Evolutionary conservation across 2,797 vertebrate species (phyloP), one percentile per base, ranked within the genome.

Genomic region (Steatocranus sp.): DNA sequence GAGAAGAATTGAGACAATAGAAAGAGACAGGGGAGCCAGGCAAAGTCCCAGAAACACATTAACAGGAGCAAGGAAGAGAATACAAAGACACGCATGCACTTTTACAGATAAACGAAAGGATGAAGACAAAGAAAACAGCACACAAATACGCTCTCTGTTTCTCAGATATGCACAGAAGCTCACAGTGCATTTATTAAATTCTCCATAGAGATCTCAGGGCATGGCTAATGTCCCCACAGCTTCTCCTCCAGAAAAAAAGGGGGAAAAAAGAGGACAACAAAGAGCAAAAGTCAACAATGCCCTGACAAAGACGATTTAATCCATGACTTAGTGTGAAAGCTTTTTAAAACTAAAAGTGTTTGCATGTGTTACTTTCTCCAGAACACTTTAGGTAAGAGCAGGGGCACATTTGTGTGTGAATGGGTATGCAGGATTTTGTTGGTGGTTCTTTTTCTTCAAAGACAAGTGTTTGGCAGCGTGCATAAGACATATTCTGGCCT

Each of bases 281-380:
- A 90, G 74, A 85, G 27, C 36, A 61, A 58, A 84, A 84, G 79
- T 53, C 23, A 46, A 27, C 27, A 4, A 30, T 4, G 15, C 41
- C 38, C 48, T 17, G 18, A 90, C 87, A 87, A 87, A 86, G 83
- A 89, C 30, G 2, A 87, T 92, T 92, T 87, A 88, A 93, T 92
- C 84, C 75, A 5, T 30, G 25, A 75, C 41, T 86, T 83, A 76
- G 17, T 81, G 70, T 83, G 77, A 78, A 85, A 85, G 41, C 15
- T 63, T 75, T 32, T 38, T 11, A 10, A 32, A 76, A 86, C 5
- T 63, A 27, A 82, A 78, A 68, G 78, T 11, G 3, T 80, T 43
- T 66, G 15, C 76, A 61, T 34, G 12, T 63, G 76, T 38, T 77
- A 70, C 58, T 77, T 76, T 79, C 48, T 83, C 23, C 68, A 41